Base-by-base conservation (phyloP, 2,888 invertebrate species). In the Nemapogon koenigi region DNA sequence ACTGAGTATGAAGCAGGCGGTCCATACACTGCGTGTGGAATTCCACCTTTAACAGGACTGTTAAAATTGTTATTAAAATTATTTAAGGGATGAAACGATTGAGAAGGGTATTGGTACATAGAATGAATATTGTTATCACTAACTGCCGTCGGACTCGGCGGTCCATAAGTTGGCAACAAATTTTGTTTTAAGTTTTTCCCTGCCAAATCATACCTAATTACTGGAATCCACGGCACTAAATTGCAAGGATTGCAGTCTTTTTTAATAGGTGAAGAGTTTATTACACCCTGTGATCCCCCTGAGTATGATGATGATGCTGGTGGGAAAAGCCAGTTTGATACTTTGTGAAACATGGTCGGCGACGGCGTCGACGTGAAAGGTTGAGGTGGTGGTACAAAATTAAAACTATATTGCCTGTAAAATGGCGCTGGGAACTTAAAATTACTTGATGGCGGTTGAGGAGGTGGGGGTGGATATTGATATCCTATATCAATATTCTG, bases 141-240 rank as follows among this genome's bases (percentile, higher is more conserved):
- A 33, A 58, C 55, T 27, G 67, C 64, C 19, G 72, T 75, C 4
- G 68, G 67, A 52, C 68, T 71, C 1, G 75, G 73, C 3, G 71
- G 66, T 10, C 75, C 73, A 40, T 78, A 75, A 2, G 73, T 70
- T 2, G 75, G 65, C 42, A 55, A 54, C 17, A 49, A 46, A 53
- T 52, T 67, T 44, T 59, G 61, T 39, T 58, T 52, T 42, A 52
- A 39, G 56, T 59, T 68, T 62, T 69, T 65, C 48, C 59, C 55
- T 47, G 62, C 63, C 56, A 68, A 50, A 52, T 72, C 69, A 55
- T 75, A 80, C 61, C 66, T 68, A 49, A 78, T 66, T 44, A 91
- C 84, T 25, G 92, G 92, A 49, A 90, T 83, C 92, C 92, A 92
- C 41, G 92, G 91, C 52, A 86, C 83, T 58, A 84, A 82, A 59